phyloP scores from a whole-genome alignment of 2,797 vertebrate genomes.

The Betta splendens region DNA sequence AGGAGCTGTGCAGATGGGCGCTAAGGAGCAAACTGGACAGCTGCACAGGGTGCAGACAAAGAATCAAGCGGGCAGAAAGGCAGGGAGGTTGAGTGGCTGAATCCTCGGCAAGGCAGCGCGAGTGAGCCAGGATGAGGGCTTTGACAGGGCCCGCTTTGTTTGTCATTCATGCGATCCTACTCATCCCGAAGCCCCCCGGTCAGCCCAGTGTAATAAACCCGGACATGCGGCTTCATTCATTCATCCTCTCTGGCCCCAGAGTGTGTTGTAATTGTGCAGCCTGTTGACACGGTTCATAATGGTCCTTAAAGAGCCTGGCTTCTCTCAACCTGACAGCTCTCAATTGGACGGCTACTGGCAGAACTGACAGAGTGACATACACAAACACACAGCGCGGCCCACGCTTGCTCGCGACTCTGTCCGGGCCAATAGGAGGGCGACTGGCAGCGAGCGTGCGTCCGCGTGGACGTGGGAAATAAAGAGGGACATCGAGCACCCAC shows the following conservation, averaged over 20 bases:
- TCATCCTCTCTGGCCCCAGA: conserved; percentile 62
- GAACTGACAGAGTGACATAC: conserved; percentile 72
- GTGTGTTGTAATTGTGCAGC: conserved; percentile 71
- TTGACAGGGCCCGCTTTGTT: conserved; percentile 68
- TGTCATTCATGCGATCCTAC: conserved; percentile 63
- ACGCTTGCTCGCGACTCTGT: conserved; percentile 55
- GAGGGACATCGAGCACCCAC: conserved; percentile 21
- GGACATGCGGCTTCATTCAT: conserved; percentile 64
- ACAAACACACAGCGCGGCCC: conserved; percentile 66
- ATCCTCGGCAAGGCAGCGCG: conserved; percentile 52
- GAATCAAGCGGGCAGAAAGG: conserved; percentile 35
- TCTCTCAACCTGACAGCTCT: conserved; percentile 71
- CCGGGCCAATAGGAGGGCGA: conserved; percentile 49
- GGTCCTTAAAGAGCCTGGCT: conserved; percentile 73
- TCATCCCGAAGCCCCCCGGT: conserved; percentile 62
- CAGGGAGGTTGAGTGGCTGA: conserved; percentile 50
- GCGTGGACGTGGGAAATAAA: conserved; percentile 14
- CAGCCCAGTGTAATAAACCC: conserved; percentile 63
- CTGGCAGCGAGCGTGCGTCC: conserved; percentile 21
- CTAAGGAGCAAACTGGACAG: conserved; percentile 30
- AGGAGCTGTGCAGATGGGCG: conserved; percentile 24
- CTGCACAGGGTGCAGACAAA: conserved; percentile 43
- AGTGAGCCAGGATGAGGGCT: conserved; percentile 57
- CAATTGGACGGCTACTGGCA: conserved; percentile 67
- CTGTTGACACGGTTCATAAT: conserved; percentile 76